Evolutionary conservation across 2,113 vertebrate genomes (phyloP).

Genomic region (Steatornis caripensis): DNA sequence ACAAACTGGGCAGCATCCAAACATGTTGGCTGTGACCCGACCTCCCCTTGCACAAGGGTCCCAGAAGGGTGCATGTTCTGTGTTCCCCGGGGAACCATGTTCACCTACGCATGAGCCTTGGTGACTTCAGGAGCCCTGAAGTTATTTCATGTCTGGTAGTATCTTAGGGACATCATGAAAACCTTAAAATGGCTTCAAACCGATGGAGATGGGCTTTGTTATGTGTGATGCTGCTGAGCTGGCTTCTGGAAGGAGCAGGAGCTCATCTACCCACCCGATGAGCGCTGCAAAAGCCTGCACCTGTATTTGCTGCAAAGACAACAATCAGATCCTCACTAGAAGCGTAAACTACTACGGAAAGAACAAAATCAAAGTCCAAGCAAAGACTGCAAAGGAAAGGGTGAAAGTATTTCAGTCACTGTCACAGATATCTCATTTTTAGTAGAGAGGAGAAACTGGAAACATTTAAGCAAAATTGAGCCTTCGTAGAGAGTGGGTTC

Average conservation of each 20-base stretch:
- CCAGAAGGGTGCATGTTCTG: neutral
- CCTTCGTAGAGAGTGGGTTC: neutral
- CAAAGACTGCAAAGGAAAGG: neutral
- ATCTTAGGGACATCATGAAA: neutral
- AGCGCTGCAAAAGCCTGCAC: neutral
- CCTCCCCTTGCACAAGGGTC: neutral
- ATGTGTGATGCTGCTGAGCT: neutral
- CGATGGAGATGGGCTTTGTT: neutral
- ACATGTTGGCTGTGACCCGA: neutral
- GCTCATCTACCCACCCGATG: neutral
- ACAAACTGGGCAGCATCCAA: neutral
- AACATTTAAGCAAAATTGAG: neutral
- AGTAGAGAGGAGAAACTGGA: neutral
- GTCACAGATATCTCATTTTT: neutral
- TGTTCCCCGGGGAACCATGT: neutral
- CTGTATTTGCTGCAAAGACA: neutral
- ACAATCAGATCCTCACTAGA: neutral
- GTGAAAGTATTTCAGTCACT: neutral
- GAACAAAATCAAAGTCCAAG: neutral
- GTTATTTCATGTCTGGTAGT: neutral
- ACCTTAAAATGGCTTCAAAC: neutral
- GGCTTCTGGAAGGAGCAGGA: neutral
- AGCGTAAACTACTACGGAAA: neutral
- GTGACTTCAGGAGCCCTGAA: neutral
- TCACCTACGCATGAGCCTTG: neutral